Evolutionary conservation across 2,113 vertebrate genomes (phyloP), one percentile per base, ranked within the genome.

Genomic region (Urocolius indicus): DNA sequence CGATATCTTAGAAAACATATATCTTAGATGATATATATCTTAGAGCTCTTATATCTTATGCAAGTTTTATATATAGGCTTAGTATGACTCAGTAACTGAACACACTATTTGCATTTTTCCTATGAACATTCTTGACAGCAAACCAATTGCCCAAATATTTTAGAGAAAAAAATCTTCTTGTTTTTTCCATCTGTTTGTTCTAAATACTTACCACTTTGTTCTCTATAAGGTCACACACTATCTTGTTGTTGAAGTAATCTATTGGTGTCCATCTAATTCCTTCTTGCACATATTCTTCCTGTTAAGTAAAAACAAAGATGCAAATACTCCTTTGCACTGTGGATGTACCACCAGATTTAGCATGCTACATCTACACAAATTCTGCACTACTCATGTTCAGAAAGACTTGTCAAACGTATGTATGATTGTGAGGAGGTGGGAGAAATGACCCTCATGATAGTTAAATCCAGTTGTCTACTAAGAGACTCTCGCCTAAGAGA

Each of bases 221-320:
- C 94, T 99, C 99, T 83, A 99, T 99, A 92, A 99, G 99, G 92
- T 99, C 99, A 68, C 99, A 99, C 51, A 99, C 99, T 15, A 99
- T 98, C 97, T 99, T 99, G 96, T 99, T 99, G 97, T 99, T 99
- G 65, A 99, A 99, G 93, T 99, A 99, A 4, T 99, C 99, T 46
- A 99, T 99, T 27, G 98, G 98, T 9, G 98, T 99, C 99, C 99
- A 99, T 65, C 98, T 98, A 78, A 99, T 99, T 85, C 99, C 99
- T 95, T 99, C 99, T 91, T 99, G 99, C 65, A 99, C 98, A 3
- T 99, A 99, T 90, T 99, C 99, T 94, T 99, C 99, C 99, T 99
- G 72, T 52, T 89, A 87, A 72, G 76, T 9, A 93, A 57, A 96
- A 94, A 89, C 51, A 59, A 29, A 82, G 63, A 89, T n/a, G 63